Evolutionary conservation across 2,797 vertebrate species (phyloP).

Genomic region (Acanthurus leucopareius): DNA sequence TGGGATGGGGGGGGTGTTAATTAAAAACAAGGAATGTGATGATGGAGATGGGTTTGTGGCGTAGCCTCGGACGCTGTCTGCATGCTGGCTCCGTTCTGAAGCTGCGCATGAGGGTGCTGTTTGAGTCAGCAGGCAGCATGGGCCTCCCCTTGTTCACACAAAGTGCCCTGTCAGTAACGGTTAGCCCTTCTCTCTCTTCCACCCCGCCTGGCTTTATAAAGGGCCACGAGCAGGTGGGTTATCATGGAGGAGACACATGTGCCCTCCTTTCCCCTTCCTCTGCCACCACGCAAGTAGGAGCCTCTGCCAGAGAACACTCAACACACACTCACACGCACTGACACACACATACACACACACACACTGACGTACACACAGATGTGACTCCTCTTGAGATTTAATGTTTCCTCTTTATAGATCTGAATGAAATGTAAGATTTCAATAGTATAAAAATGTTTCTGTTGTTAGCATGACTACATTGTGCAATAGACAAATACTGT

Average conservation of each 20-base stretch:
- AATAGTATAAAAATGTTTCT: neutral
- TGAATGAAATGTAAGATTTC: neutral
- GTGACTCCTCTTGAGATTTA: conserved; percentile 3
- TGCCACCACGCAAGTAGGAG: conserved; percentile 72
- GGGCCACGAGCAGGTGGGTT: conserved; percentile 89
- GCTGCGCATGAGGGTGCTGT: conserved; percentile 80
- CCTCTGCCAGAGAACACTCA: conserved; percentile 57
- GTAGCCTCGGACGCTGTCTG: conserved; percentile 77
- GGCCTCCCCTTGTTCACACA: conserved; percentile 73
- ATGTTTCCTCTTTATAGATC: conserved; percentile 20
- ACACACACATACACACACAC: conserved; percentile 37
- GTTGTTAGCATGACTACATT: neutral
- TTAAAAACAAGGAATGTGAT: conserved; percentile 45
- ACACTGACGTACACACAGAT: neutral
- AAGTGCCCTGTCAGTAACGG: conserved; percentile 85
- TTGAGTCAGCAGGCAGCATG: conserved; percentile 83
- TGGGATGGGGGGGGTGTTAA: neutral
- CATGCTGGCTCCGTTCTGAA: conserved; percentile 77
- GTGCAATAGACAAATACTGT: conserved; percentile 11
- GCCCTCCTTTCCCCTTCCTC: conserved; percentile 72
- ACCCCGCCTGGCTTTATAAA: conserved; percentile 86
- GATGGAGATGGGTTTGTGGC: conserved; percentile 46
- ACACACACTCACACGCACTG: conserved; percentile 37
- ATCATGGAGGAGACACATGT: conserved; percentile 78
- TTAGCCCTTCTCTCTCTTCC: conserved; percentile 88